Evolutionary conservation across 2,888 invertebrate species (phyloP).

Genomic region (Dicyrtoma fusca): DNA sequence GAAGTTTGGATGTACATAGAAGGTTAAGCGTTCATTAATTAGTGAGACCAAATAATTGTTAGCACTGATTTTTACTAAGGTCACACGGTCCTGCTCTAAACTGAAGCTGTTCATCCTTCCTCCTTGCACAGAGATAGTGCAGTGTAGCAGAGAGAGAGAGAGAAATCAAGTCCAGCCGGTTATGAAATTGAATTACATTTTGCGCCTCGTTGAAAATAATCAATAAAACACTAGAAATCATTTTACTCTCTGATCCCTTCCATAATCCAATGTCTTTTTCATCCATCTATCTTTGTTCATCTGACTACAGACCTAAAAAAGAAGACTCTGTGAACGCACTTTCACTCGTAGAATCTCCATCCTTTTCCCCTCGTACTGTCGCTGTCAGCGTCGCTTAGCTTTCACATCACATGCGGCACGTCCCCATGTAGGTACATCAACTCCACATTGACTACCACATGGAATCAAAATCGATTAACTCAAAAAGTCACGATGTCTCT

Average conservation of each 20-base stretch:
- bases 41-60: too few relatives aligned
- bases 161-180: slow-evolving; percentile 14
- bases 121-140: too few relatives aligned
- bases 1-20: too few relatives aligned
- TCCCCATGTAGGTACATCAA: too few relatives aligned
- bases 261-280: slow-evolving; percentile 10
- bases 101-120: too few relatives aligned
- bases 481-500: too few relatives aligned
- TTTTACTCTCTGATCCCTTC: slow-evolving; percentile 31
- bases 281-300: background rate
- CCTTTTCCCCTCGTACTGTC: background rate
- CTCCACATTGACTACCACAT: too few relatives aligned
- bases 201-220: slow-evolving; percentile 32
- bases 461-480: too few relatives aligned
- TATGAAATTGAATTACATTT: slow-evolving; percentile 37
- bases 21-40: too few relatives aligned
- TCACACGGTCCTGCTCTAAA: too few relatives aligned
- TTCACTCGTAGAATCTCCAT: background rate
- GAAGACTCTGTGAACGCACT: background rate
- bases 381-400: background rate
- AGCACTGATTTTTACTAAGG: too few relatives aligned
- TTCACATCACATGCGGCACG: too few relatives aligned
- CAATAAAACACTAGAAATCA: slow-evolving; percentile 37
- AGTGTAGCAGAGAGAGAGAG: background rate
- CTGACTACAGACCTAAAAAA: background rate